Evolutionary conservation across 2,113 vertebrate species (phyloP).

Genomic region (Sander vitreus): DNA sequence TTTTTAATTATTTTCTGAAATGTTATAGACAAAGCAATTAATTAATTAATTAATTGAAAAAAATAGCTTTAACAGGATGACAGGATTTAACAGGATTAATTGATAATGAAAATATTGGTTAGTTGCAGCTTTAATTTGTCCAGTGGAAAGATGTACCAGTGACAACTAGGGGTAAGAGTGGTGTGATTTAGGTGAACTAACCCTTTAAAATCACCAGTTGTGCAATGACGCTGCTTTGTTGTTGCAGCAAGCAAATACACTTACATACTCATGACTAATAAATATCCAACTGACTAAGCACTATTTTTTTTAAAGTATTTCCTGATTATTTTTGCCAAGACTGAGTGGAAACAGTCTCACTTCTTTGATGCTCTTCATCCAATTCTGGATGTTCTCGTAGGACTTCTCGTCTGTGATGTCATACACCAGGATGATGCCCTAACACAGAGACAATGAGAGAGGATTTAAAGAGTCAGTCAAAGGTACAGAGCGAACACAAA

Average conservation of each 20-base stretch:
- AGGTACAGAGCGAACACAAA: slow-evolving; percentile 40
- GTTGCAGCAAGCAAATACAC: background rate
- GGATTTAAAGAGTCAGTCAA: slow-evolving; percentile 31
- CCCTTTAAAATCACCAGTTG: slow-evolving; percentile 12
- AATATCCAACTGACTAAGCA: background rate
- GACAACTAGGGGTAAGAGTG: background rate
- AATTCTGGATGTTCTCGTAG: slow-evolving; percentile 96
- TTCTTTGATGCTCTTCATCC: slow-evolving; percentile 97
- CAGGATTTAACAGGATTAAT: background rate
- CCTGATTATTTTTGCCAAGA: background rate
- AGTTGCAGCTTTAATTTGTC: background rate
- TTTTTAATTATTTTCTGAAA: background rate
- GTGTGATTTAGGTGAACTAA: background rate
- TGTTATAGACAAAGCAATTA: background rate
- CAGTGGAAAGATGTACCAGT: background rate
- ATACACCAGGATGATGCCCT: slow-evolving; percentile 96
- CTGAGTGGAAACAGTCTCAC: slow-evolving; percentile 65
- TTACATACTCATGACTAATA: slow-evolving; percentile 21
- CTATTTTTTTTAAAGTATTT: background rate
- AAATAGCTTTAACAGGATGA: background rate
- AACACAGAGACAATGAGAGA: slow-evolving; percentile 20
- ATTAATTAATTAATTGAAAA: background rate
- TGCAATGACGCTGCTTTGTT: background rate
- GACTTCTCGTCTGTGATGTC: slow-evolving; percentile 96
- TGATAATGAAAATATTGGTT: background rate